A percentile compares a stretch with the other conserved stretches of the same genome.
phyloP scores from a whole-genome alignment of 2,888 invertebrate species.

The Tridacna crocea region DNA sequence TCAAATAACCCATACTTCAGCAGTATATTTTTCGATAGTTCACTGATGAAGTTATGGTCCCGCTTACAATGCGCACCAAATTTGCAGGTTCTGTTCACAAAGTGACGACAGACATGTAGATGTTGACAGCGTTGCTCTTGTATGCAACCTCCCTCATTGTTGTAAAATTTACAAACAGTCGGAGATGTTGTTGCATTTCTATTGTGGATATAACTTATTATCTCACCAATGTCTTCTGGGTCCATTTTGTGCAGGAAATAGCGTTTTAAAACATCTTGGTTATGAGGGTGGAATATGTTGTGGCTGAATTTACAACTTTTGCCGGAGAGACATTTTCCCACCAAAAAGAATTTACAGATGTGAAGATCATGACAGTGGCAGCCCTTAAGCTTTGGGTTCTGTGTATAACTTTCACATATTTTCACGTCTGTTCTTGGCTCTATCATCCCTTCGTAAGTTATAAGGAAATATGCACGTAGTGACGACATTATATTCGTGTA shows the following conservation, averaged over 20 bases:
- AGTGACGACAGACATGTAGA: slow-evolving; percentile 38
- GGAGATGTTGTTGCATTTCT: slow-evolving; percentile 36
- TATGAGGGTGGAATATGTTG: background rate
- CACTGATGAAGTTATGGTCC: slow-evolving; percentile 9
- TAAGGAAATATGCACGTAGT: background rate
- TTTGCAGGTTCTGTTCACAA: slow-evolving; percentile 32
- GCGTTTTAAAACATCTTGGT: background rate
- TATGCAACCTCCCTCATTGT: slow-evolving; percentile 35
- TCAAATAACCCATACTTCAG: slow-evolving; percentile 13
- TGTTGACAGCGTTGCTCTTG: slow-evolving; percentile 19
- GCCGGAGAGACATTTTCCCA: slow-evolving; percentile 1
- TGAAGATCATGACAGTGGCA: slow-evolving; percentile 26
- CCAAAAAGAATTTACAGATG: slow-evolving; percentile 30
- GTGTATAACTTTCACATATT: slow-evolving; percentile 5
- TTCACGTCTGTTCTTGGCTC: slow-evolving; percentile 8
- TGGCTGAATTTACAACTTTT: slow-evolving; percentile 22
- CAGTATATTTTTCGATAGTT: slow-evolving; percentile 8
- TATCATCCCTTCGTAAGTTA: background rate
- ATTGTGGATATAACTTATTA: slow-evolving; percentile 18
- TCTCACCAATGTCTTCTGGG: background rate
- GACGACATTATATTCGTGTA: background rate
- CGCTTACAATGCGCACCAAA: slow-evolving; percentile 24
- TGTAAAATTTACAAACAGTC: too few relatives aligned
- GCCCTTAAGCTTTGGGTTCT: background rate
- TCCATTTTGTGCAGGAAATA: background rate